A percentile compares a stretch with the other conserved stretches of the same genome.
Conservation (phyloP, 1,140 invertebrate species). For the Drosophila jambulina region DNA sequence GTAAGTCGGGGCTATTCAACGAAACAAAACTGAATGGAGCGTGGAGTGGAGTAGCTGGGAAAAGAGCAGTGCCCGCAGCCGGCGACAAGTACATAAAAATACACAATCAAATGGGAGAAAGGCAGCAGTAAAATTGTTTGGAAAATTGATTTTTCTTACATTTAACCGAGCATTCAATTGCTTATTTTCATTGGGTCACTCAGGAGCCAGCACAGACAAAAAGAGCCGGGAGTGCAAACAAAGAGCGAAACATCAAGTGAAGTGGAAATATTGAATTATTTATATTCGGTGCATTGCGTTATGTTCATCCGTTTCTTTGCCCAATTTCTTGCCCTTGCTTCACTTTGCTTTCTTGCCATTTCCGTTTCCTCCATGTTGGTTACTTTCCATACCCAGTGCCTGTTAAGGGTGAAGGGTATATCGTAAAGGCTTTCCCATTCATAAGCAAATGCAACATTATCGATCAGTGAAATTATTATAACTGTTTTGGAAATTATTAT, state of each 20-base stretch:
- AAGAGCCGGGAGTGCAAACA: slow-evolving; percentile 56
- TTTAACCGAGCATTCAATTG: slow-evolving; percentile 84
- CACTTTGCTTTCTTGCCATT: slow-evolving; percentile 36
- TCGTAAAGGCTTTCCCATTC: background rate
- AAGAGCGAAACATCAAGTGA: slow-evolving; percentile 63
- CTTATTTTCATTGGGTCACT: slow-evolving; percentile 75
- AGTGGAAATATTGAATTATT: slow-evolving; percentile 84
- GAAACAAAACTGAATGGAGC: slow-evolving; percentile 26
- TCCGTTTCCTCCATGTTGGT: slow-evolving; percentile 53
- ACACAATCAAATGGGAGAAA: slow-evolving; percentile 62
- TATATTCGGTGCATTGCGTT: slow-evolving; percentile 81
- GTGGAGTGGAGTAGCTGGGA: slow-evolving; percentile 29
- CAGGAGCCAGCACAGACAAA: slow-evolving; percentile 17
- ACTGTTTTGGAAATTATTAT: background rate
- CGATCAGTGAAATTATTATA: background rate
- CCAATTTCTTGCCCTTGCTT: slow-evolving; percentile 14
- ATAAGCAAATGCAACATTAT: background rate
- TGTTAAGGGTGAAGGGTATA: background rate
- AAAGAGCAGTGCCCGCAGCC: slow-evolving; percentile 78
- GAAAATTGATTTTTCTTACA: slow-evolving; percentile 84
- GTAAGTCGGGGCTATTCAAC: slow-evolving; percentile 14
- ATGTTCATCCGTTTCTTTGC: slow-evolving; percentile 61
- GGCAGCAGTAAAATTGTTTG: slow-evolving; percentile 80
- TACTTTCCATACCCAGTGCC: slow-evolving; percentile 4
- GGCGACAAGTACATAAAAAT: slow-evolving; percentile 82